These are phyloP conservation scores for Conus ventricosus DNA, from an alignment of 1,140 invertebrate species.

Conservation along the genomic window DNA sequence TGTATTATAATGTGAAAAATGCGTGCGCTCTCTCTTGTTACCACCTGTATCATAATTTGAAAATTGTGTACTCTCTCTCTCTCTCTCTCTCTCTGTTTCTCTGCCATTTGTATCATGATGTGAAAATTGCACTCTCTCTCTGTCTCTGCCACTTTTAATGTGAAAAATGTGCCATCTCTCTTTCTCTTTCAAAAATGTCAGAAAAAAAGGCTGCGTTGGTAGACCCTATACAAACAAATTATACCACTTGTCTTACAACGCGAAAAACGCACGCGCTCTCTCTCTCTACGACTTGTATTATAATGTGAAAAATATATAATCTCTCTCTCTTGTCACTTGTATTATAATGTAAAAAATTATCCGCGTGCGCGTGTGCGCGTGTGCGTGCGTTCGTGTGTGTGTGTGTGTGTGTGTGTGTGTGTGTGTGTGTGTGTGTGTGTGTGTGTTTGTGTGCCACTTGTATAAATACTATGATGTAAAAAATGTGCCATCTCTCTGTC, in stretches of 20 bases:
- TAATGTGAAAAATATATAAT: background rate
- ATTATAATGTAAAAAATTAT: background rate
- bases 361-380: background rate
- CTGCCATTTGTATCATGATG: no score
- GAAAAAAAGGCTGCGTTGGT: no score
- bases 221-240: no score
- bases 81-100: no score
- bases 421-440: slow-evolving; percentile 17
- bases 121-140: no score
- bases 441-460: background rate
- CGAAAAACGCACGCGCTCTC: background rate
- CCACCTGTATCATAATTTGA: no score
- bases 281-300: background rate
- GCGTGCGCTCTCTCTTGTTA: no score
- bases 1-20: no score
- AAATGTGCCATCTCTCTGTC: background rate
- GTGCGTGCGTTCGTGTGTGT: background rate
- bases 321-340: background rate
- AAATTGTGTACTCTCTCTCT: no score
- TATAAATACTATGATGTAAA: background rate
- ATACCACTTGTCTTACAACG: no score
- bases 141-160: no score
- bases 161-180: no score
- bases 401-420: slow-evolving; percentile 3
- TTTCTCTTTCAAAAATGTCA: background rate